A percentile compares a stretch with the other conserved stretches of the same genome.
Conservation (phyloP, 2,797 vertebrate genomes). For the Sphenopsis melanotis region DNA sequence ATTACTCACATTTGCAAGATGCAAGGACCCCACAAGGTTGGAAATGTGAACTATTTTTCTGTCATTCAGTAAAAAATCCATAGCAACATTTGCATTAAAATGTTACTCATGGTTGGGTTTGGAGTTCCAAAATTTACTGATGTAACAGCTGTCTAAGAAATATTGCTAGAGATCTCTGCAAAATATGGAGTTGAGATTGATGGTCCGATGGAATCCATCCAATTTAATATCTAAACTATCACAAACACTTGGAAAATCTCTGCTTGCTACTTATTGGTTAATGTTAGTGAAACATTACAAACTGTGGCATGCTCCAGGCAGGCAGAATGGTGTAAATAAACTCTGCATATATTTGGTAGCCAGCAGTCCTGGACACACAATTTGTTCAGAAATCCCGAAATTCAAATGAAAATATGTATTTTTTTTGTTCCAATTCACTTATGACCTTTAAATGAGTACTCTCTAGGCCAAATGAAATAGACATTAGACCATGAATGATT, state of each 20-base stretch:
- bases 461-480: not conserved
- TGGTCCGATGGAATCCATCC: not conserved
- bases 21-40: not conserved
- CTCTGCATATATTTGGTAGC: not conserved
- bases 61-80: not conserved
- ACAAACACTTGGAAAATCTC: not conserved
- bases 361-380: not conserved
- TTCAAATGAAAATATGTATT: not conserved
- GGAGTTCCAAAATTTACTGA: not conserved
- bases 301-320: not conserved
- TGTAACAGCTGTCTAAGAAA: not conserved
- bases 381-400: not conserved
- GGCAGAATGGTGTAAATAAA: not conserved
- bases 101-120: not conserved
- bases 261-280: not conserved
- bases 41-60: not conserved
- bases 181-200: not conserved
- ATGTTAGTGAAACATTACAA: not conserved
- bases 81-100: not conserved
- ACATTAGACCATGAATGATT: not conserved
- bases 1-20: not conserved
- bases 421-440: not conserved
- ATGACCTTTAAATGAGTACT: not conserved
- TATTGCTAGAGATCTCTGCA: not conserved
- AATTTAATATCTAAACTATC: not conserved